phyloP scores from a whole-genome alignment of 1,140 invertebrate species.

The Polypedilum vanderplanki region DNA sequence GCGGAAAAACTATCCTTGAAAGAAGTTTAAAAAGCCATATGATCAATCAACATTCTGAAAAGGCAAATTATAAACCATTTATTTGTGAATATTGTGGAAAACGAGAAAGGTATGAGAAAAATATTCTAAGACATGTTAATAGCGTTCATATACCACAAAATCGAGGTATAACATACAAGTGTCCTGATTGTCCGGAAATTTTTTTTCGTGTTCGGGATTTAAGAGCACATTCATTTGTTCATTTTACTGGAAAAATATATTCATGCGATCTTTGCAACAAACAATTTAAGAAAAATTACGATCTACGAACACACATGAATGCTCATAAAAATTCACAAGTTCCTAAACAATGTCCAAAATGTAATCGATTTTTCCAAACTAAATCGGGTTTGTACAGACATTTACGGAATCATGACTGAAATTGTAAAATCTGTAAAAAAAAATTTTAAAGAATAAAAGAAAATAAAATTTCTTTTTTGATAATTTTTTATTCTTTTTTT shows the following conservation, averaged over 20 bases:
- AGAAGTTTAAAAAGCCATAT: not conserved
- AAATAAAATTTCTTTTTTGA: not conserved
- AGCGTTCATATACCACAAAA: not conserved
- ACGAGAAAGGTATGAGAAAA: not conserved
- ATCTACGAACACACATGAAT: not conserved
- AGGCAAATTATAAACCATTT: not conserved
- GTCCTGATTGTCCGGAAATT: not conserved
- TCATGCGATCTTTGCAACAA: not conserved
- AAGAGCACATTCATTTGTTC: not conserved
- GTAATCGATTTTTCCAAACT: not conserved
- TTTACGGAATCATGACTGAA: not conserved
- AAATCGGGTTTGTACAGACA: not conserved
- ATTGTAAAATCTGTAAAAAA: not conserved
- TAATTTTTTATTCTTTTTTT: conserved; percentile 6
- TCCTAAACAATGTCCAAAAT: not conserved
- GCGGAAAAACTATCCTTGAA: not conserved
- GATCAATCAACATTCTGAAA: not conserved
- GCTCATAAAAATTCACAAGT: not conserved
- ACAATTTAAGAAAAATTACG: not conserved
- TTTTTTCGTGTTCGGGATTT: not conserved
- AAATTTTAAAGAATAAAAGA: not conserved
- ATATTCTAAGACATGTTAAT: not conserved
- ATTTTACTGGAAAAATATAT: not conserved
- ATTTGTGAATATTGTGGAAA: not conserved
- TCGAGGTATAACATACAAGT: not conserved